These are phyloP conservation scores for Rissa tridactyla DNA, from an alignment of 2,113 vertebrate genomes.

Conservation along the genomic window DNA sequence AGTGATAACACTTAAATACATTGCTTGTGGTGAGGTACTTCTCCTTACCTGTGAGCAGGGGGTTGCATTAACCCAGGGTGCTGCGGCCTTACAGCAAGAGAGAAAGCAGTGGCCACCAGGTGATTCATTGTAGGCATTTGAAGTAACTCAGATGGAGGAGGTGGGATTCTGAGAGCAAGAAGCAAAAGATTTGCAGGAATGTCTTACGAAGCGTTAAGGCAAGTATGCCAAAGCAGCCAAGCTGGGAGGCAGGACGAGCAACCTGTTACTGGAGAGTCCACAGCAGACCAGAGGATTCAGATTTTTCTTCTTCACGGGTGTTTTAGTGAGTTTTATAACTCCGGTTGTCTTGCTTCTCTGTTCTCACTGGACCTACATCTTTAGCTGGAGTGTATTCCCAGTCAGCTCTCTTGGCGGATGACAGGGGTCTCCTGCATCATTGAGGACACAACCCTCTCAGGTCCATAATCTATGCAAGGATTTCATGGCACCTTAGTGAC, in stretches of 20 bases:
- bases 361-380: neutral
- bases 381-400: neutral
- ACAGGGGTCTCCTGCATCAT: no score
- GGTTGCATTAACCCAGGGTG: neutral
- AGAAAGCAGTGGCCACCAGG: neutral
- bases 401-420: neutral
- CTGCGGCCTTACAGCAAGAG: neutral
- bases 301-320: neutral
- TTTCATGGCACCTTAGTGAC: neutral
- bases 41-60: neutral
- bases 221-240: neutral
- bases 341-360: neutral
- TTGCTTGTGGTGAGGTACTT: neutral
- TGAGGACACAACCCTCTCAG: neutral
- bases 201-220: neutral
- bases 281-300: neutral
- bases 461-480: neutral
- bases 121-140: rapidly evolving
- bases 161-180: neutral
- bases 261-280: neutral
- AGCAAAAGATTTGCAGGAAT: neutral
- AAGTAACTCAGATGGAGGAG: neutral
- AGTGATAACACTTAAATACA: neutral
- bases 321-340: neutral
- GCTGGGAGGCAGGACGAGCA: neutral